Evolutionary conservation across 2,113 vertebrate genomes (phyloP), one percentile per base, ranked within the genome.

Genomic region (Scomber japonicus): DNA sequence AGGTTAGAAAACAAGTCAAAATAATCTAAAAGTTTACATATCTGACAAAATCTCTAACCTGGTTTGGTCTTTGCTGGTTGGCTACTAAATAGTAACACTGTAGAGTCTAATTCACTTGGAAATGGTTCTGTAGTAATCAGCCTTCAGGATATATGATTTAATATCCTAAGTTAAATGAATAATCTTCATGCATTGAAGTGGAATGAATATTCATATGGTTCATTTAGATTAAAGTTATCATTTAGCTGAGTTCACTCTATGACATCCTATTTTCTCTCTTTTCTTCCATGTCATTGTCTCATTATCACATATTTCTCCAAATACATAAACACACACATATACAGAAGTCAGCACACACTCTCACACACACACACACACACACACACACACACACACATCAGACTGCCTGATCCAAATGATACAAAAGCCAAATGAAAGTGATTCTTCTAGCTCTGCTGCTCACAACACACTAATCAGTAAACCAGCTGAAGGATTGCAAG

Each of bases 401-500:
- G 48, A 11, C 53, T 53, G 17, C 6, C 17, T 3, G 4, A 45
- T 76, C 56, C 51, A 77, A 74, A 75, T 48, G 11, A 19, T 19
- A 55, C 14, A 46, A 48, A 69, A 40, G 53, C 57, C 74, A 66
- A 75, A 64, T 57, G 21, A 64, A 45, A 75, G 50, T 31, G 40
- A n/a, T 57, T 80, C 17, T 68, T 82, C 49, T 57, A 48, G 35
- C 56, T 68, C 46, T 30, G 59, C 61, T 71, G 75, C 66, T 68
- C 24, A 53, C 46, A 65, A 60, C 53, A 51, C 75, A 78, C 73
- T 66, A 71, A 71, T 84, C 71, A 63, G 59, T 17, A 11, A 80
- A 35, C 50, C 40, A 62, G 56, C 78, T 81, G 70, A 80, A 68
- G 0, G 71, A 71, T 67, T 71, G 62, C 57, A 78, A 68, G 35